Conservation (phyloP, 2,888 invertebrate species). For the Epistrophella euchroma region DNA sequence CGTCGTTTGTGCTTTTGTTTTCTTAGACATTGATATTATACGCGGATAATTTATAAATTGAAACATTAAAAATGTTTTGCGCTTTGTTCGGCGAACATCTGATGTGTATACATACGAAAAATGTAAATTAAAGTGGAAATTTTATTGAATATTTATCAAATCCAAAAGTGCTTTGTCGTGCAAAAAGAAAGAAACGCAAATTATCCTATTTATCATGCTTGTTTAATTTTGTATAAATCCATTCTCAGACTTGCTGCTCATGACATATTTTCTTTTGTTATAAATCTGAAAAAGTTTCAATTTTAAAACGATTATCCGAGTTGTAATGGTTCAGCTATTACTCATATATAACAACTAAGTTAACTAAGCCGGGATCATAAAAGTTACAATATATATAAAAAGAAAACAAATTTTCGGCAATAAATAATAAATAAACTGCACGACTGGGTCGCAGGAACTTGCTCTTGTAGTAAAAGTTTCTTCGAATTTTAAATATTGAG, state of each 20-base stretch:
- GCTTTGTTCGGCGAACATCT: neutral
- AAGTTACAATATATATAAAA: too few species aligned
- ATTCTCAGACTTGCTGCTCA: neutral
- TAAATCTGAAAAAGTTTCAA: too few species aligned
- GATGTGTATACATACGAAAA: neutral
- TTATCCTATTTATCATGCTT: constrained; percentile 8
- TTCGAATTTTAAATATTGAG: too few species aligned
- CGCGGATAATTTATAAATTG: constrained; percentile 3
- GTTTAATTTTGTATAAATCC: neutral
- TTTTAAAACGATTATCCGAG: too few species aligned
- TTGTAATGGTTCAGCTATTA: too few species aligned
- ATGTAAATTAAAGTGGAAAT: neutral
- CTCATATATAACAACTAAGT: too few species aligned
- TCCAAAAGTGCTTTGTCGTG: neutral
- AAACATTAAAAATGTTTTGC: constrained; percentile 20
- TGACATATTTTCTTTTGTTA: neutral
- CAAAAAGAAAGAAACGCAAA: neutral
- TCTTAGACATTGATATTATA: constrained; percentile 22
- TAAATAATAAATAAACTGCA: too few species aligned
- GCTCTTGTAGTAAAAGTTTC: too few species aligned
- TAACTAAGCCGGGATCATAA: too few species aligned
- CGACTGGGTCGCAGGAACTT: too few species aligned
- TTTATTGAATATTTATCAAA: constrained; percentile 16
- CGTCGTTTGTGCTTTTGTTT: constrained; percentile 13
- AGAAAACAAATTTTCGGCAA: too few species aligned